Conservation (phyloP, 1,140 invertebrate species). For the Aculops lycopersici region DNA sequence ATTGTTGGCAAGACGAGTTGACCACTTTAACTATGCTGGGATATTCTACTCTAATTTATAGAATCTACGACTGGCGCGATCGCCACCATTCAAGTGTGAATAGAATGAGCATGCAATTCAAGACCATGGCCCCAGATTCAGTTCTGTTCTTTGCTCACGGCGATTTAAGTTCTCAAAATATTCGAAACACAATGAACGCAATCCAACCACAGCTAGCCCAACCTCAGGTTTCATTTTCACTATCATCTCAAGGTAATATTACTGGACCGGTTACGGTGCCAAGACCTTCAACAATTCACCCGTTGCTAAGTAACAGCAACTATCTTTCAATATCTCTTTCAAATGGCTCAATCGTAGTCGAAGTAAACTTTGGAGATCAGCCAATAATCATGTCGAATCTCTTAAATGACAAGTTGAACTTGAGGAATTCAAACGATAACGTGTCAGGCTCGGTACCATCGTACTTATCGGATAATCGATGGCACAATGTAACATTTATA, state of each 20-base stretch:
- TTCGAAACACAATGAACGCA: neutral
- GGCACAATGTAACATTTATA: slow-evolving; percentile 60
- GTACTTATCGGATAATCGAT: slow-evolving; percentile 25
- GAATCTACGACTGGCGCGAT: slow-evolving; percentile 68
- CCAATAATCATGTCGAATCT: slow-evolving; percentile 13
- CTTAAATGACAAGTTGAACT: neutral
- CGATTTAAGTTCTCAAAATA: neutral
- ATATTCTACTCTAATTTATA: slow-evolving; percentile 62
- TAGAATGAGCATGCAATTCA: slow-evolving; percentile 52
- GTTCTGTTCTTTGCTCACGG: slow-evolving; percentile 4
- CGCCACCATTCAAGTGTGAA: slow-evolving; percentile 50
- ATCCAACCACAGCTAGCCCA: neutral
- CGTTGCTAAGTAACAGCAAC: slow-evolving; percentile 26
- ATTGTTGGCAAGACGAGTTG: slow-evolving; percentile 34
- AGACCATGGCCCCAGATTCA: slow-evolving; percentile 20
- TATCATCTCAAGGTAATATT: slow-evolving; percentile 13
- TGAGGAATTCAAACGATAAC: neutral
- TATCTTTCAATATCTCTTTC: slow-evolving; percentile 46
- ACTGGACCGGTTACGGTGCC: slow-evolving; percentile 25
- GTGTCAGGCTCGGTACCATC: neutral
- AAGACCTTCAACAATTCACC: slow-evolving; percentile 54
- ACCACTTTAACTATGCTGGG: slow-evolving; percentile 52
- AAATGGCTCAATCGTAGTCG: slow-evolving; percentile 36
- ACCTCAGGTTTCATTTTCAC: neutral
- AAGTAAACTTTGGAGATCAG: slow-evolving; percentile 47